These are phyloP conservation scores for Sitta carolinensis DNA, from an alignment of 2,797 vertebrate species.

Conservation along the genomic window DNA sequence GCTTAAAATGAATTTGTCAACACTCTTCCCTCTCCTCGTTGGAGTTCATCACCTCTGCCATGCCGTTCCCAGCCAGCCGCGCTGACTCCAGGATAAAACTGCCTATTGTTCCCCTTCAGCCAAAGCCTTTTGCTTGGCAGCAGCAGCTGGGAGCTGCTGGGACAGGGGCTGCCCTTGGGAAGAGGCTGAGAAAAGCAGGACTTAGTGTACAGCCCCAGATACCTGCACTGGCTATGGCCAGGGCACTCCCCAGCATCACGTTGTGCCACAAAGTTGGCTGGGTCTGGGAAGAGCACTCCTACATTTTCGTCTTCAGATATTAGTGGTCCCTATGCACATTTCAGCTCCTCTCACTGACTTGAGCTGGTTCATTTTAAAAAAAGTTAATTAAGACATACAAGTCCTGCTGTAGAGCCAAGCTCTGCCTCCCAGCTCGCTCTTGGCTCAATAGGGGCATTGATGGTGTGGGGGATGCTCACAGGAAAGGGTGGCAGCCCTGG, in stretches of 20 bases:
- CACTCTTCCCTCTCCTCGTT: conserved; percentile 54
- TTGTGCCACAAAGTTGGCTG: background rate
- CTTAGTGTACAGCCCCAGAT: background rate
- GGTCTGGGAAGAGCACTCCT: background rate
- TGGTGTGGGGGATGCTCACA: background rate
- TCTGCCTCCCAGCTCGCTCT: background rate
- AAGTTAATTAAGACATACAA: conserved; percentile 20
- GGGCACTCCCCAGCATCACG: rapidly evolving
- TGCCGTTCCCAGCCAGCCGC: conserved; percentile 26
- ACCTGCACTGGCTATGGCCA: background rate
- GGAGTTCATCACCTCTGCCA: conserved; percentile 66
- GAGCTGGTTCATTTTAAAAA: background rate
- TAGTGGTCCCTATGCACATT: background rate
- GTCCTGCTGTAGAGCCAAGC: background rate
- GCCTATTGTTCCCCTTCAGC: conserved; percentile 53
- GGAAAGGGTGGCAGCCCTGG: background rate
- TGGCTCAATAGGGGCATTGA: background rate
- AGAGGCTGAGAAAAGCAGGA: background rate
- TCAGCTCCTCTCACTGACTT: background rate
- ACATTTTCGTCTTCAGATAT: background rate
- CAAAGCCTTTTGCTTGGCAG: conserved; percentile 34
- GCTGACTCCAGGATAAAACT: conserved; percentile 55
- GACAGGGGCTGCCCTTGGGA: background rate
- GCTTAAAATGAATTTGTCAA: conserved; percentile 66
- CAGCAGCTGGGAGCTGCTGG: conserved; percentile 34